Conservation (phyloP, 2,113 vertebrate species). For the Castor canadensis region DNA sequence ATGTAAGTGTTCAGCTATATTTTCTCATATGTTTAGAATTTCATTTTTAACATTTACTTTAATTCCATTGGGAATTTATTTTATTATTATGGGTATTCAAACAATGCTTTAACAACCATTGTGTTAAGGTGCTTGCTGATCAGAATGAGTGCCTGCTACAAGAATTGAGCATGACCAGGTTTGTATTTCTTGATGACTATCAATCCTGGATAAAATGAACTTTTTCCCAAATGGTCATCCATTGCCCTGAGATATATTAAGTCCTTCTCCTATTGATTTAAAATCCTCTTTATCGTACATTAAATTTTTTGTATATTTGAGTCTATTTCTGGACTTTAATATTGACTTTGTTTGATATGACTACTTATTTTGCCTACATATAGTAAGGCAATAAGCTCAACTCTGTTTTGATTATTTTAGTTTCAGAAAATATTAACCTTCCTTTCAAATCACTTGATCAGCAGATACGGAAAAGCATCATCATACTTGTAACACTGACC, state of each 20-base stretch:
- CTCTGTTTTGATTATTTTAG: background rate
- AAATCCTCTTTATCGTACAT: background rate
- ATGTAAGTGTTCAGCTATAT: background rate
- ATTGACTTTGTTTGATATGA: background rate
- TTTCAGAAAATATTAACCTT: background rate
- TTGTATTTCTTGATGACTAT: background rate
- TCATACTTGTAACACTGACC: background rate
- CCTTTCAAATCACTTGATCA: background rate
- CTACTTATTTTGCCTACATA: background rate
- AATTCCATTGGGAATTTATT: conserved; percentile 24
- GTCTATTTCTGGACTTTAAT: background rate
- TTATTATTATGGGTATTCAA: background rate
- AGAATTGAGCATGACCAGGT: background rate
- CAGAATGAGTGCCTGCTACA: background rate
- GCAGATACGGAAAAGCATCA: background rate
- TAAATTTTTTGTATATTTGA: background rate
- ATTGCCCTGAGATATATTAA: background rate
- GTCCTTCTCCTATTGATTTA: background rate
- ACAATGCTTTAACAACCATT: background rate
- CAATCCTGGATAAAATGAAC: background rate
- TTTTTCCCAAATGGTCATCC: background rate
- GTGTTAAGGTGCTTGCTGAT: background rate
- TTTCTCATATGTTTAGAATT: conserved; percentile 31
- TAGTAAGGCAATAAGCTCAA: background rate
- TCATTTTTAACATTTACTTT: conserved; percentile 8